phyloP scores from a whole-genome alignment of 2,888 invertebrate species.

The Priocnemis perturbator region DNA sequence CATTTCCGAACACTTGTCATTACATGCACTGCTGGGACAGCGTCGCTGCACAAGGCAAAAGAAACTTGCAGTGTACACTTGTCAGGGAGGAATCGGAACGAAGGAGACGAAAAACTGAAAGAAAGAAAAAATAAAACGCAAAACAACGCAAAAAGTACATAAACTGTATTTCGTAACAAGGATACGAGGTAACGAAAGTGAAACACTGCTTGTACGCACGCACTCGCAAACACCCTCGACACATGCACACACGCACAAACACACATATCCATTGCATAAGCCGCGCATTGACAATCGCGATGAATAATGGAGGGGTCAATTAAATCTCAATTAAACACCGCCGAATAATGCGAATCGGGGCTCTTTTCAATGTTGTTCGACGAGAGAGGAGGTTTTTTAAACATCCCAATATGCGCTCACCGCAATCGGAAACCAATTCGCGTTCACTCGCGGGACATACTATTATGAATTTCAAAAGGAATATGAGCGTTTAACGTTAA shows the following conservation, averaged over 20 bases:
- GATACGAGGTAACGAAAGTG: slow-evolving; percentile 50
- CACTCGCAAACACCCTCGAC: slow-evolving; percentile 21
- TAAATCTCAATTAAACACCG: slow-evolving; percentile 67
- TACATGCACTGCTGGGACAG: too few relatives aligned
- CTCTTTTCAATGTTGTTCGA: slow-evolving; percentile 47
- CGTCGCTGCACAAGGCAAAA: too few relatives aligned
- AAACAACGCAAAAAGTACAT: slow-evolving; percentile 52
- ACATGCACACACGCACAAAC: slow-evolving; percentile 4
- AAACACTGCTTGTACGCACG: slow-evolving; percentile 45
- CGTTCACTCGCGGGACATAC: too few relatives aligned
- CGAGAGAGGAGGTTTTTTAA: slow-evolving; percentile 27
- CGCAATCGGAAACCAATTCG: slow-evolving; percentile 44
- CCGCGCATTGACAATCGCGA: slow-evolving; percentile 65
- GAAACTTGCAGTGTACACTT: too few relatives aligned
- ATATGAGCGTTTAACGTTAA: too few relatives aligned
- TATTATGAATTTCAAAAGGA: too few relatives aligned
- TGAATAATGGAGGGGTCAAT: slow-evolving; percentile 68
- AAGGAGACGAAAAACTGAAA: slow-evolving; percentile 28
- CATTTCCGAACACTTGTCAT: too few relatives aligned
- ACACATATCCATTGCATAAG: slow-evolving; percentile 30
- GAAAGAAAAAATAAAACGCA: slow-evolving; percentile 44
- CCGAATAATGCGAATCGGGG: slow-evolving; percentile 62
- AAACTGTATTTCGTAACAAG: slow-evolving; percentile 56
- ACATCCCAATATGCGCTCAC: slow-evolving; percentile 38
- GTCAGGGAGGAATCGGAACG: too few relatives aligned